Conservation (phyloP, 2,797 vertebrate species). For the Antennarius maculatus region DNA sequence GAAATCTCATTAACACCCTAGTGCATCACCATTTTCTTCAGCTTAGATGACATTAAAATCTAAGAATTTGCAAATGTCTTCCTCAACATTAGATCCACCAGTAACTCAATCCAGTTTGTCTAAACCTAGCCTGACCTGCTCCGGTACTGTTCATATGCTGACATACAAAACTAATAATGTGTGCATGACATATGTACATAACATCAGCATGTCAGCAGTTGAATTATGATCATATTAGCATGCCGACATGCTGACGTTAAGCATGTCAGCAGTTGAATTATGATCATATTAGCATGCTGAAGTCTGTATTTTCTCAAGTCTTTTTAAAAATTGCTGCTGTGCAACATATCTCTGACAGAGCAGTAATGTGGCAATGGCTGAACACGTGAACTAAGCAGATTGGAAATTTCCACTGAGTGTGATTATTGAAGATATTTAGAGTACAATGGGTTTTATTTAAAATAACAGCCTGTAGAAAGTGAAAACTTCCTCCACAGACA, state of each 20-base stretch:
- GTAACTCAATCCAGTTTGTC: neutral
- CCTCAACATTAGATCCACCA: neutral
- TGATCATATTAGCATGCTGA: neutral
- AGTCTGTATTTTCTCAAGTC: neutral
- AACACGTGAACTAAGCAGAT: conserved; percentile 9
- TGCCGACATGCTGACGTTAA: too few species aligned
- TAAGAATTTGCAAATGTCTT: neutral
- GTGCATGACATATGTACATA: neutral
- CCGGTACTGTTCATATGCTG: neutral
- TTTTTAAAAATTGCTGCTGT: neutral
- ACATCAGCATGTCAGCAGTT: neutral
- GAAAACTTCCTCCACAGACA: too few species aligned
- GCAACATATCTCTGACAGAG: conserved; percentile 3
- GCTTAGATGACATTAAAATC: too few species aligned
- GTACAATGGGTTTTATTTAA: too few species aligned
- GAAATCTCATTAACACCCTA: too few species aligned
- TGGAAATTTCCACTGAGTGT: neutral
- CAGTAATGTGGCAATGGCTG: neutral
- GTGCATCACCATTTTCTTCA: too few species aligned
- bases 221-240: too few species aligned
- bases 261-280: too few species aligned
- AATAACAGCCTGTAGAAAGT: too few species aligned
- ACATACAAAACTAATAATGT: too few species aligned
- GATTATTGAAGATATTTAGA: neutral
- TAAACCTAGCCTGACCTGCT: too few species aligned